A percentile compares a stretch with the other conserved stretches of the same genome.
Conservation (phyloP, 2,888 invertebrate genomes). For the Metellina segmentata region DNA sequence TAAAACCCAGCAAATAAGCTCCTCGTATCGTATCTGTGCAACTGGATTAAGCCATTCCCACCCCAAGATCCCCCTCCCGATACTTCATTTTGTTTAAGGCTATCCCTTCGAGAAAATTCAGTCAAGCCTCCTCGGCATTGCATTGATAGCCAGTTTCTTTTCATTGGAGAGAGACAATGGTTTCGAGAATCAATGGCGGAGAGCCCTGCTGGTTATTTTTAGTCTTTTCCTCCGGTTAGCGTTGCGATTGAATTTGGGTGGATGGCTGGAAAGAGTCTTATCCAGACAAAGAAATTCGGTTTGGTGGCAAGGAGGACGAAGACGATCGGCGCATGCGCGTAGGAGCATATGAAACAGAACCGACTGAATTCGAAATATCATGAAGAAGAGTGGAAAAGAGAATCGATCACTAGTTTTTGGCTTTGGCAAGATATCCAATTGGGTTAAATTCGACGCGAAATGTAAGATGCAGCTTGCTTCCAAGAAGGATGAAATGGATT, state of each 20-base stretch:
- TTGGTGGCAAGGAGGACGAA: conserved; percentile 12
- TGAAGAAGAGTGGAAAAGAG: conserved; percentile 17
- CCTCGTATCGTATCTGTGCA: conserved; percentile 20
- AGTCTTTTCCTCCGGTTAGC: background rate
- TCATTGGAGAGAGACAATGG: background rate
- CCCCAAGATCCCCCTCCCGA: background rate
- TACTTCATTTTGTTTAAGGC: background rate
- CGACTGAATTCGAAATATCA: conserved; percentile 50
- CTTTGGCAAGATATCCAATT: conserved; percentile 56
- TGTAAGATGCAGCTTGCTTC: conserved; percentile 17
- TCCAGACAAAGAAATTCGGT: conserved; percentile 23
- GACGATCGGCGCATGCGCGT: conserved; percentile 43
- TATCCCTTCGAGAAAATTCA: background rate
- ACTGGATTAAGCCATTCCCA: conserved; percentile 45
- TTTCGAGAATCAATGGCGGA: background rate
- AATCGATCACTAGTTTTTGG: conserved; percentile 43
- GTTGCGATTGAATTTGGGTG: conserved; percentile 14
- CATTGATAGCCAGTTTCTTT: background rate
- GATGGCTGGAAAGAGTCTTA: conserved; percentile 13
- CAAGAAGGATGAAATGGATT: conserved; percentile 45
- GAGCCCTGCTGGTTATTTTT: background rate
- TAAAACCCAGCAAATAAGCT: conserved; percentile 37
- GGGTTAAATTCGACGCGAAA: conserved; percentile 55
- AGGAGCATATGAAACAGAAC: conserved; percentile 48
- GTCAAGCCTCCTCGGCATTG: background rate